Evolutionary conservation across 2,888 invertebrate species (phyloP), one percentile per base, ranked within the genome.

Genomic region (Ennomos fuscantarius): DNA sequence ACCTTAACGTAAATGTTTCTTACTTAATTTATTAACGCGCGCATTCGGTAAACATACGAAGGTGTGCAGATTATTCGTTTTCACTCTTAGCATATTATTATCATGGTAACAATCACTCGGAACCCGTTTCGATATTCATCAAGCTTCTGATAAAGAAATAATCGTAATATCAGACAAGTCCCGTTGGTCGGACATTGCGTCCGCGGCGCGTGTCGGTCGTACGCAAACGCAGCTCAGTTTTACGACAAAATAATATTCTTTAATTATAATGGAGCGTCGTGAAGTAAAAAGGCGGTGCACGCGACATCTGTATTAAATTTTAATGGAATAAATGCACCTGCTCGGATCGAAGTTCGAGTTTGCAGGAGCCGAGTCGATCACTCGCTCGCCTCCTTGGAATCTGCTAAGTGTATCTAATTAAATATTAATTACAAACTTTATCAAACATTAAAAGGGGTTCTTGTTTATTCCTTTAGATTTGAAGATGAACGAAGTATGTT

Each of bases 221-320:
- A 72, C 76, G 78, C 73, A 69, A 72, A 68, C 73, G 73, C 73
- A 68, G 73, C 75, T 73, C 82, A 74, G 70, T 84, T 89, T 90
- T 89, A 90, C 86, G 88, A 86, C 86, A 86, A 88, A 89, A 89
- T 90, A 88, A 89, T 89, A 87, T 86, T 85, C 86, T 86, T 89
- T 89, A 89, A 90, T 91, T 89, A 88, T 88, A 89, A 86, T 86
- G 87, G 81, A 84, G 85, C 84, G 82, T 85, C 83, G 82, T 75
- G 73, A 77, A 78, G 83, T 84, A 87, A 89, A 87, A 87, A 89
- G 81, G 80, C 84, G 79, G 79, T 82, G 82, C 89, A 89, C 87
- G 86, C 89, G 91, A 91, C 89, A 87, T 86, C 88, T 91, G 89
- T 89, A 89, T 91, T 88, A 89, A 90, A 87, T 82, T 88, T 89